Conservation (phyloP, 2,113 vertebrate species). For the Cranoglanis bouderius region DNA sequence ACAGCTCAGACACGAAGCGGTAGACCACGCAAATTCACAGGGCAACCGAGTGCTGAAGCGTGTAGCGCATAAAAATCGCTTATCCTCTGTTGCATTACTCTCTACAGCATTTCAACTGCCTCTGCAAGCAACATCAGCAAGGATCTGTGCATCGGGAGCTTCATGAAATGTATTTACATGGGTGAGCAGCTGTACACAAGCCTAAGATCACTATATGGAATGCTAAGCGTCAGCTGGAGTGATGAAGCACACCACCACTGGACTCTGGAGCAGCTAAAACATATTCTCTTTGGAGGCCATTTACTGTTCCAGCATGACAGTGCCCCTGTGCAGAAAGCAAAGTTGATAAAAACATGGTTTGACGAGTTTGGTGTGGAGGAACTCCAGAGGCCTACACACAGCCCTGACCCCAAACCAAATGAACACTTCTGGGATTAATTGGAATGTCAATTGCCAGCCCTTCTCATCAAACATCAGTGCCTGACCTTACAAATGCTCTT, state of each 20-base stretch:
- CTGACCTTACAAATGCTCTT: too few species aligned
- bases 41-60: not conserved
- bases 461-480: too few species aligned
- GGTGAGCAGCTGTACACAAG: not conserved
- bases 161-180: not conserved
- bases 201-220: not conserved
- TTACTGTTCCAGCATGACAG: too few species aligned
- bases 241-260: not conserved
- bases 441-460: too few species aligned
- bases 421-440: too few species aligned
- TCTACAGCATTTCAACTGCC: not conserved
- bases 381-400: too few species aligned
- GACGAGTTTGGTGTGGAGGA: too few species aligned
- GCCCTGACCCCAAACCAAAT: too few species aligned
- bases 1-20: not conserved
- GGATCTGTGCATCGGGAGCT: not conserved
- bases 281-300: too few species aligned
- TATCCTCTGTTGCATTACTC: not conserved
- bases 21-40: not conserved
- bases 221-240: not conserved
- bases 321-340: too few species aligned
- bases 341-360: too few species aligned
- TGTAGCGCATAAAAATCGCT: not conserved
- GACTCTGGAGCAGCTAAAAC: not conserved
- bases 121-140: not conserved